phyloP scores from a whole-genome alignment of 2,113 vertebrate genomes.

The Colossoma macropomum region DNA sequence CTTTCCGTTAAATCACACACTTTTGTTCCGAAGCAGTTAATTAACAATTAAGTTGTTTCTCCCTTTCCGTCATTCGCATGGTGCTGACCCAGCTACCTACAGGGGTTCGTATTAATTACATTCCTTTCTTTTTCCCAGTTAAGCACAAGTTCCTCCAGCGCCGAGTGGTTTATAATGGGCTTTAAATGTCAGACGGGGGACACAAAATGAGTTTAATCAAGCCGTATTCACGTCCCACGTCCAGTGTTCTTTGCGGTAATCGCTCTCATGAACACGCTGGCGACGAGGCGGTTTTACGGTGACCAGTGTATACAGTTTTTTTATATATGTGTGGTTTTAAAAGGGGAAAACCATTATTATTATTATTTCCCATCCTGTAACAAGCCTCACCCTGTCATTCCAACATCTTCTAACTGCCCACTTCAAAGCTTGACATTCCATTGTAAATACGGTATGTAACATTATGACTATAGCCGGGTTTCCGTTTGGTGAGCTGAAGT shows the following conservation, averaged over 20 bases:
- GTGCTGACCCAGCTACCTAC: neutral
- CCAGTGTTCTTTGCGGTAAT: neutral
- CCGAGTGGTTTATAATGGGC: slow-evolving; percentile 16
- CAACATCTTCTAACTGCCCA: slow-evolving; percentile 65
- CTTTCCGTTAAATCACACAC: neutral
- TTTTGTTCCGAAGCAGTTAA: neutral
- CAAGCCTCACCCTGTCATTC: slow-evolving; percentile 69
- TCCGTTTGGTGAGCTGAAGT: slow-evolving; percentile 65
- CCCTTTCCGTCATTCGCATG: neutral
- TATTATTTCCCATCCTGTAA: slow-evolving; percentile 67
- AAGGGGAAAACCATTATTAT: slow-evolving; percentile 46
- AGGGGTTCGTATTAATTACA: slow-evolving; percentile 15
- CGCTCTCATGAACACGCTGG: slow-evolving; percentile 6
- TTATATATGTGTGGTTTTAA: neutral
- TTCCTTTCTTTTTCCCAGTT: slow-evolving; percentile 15
- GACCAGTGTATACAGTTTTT: neutral
- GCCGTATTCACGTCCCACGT: neutral
- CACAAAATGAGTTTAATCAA: slow-evolving; percentile 19
- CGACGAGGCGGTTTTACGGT: slow-evolving; percentile 1
- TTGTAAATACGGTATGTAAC: slow-evolving; percentile 81
- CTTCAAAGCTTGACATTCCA: slow-evolving; percentile 70
- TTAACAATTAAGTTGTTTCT: slow-evolving; percentile 16
- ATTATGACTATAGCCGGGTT: slow-evolving; percentile 69
- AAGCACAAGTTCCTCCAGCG: slow-evolving; percentile 34
- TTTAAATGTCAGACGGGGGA: slow-evolving; percentile 28